Evolutionary conservation across 92 coral and sea anemone species (phyloP), one percentile per base, ranked within the genome.

Genomic region (Epizoanthus stellaris): DNA sequence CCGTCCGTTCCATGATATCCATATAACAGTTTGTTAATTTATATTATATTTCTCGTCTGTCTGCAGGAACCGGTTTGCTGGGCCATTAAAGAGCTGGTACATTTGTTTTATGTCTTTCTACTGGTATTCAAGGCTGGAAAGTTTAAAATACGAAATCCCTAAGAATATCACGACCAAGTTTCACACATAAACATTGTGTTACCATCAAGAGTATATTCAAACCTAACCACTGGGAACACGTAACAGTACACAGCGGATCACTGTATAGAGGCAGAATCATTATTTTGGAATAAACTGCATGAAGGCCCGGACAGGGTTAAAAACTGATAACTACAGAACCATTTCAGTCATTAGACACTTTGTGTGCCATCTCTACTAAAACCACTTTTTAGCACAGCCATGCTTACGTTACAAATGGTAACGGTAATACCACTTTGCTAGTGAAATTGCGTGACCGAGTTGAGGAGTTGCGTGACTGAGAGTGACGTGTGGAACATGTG

Each of bases 31-130:
- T 49, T 25, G 16, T 10, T 15, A 74, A 47, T 74, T 47, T 47
- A 17, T 40, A 11, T 53, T 12, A 4, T 16, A 0, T 59, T 19
- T 71, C n/a, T 72, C 20, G 3, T 73, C 60, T 58, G 23, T 36
- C 38, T 70, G 10, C 81, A 84, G 87, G 87, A 19, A 84, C 87
- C 1, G 87, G 87, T 21, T 39, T 84, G 80, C 52, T 84, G 19
- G 87, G 87, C 82, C 87, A 84, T 49, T 84, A 84, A 61, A 15
- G 73, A 68, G n/a, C 73, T 7, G 16, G 39, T 14, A n/a, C 39
- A 14, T 34, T 7, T 4, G 15, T 38, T 6, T 15, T 68, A 16
- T 19, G 25, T 68, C 73, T 38, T 19, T 16, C 73, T 19, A 68
- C 47, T 66, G n/a, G 73, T 43, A 8, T 67, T 39, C 36, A 67